Evolutionary conservation across 2,797 vertebrate species (phyloP).

Genomic region (Silurus aristotelis): DNA sequence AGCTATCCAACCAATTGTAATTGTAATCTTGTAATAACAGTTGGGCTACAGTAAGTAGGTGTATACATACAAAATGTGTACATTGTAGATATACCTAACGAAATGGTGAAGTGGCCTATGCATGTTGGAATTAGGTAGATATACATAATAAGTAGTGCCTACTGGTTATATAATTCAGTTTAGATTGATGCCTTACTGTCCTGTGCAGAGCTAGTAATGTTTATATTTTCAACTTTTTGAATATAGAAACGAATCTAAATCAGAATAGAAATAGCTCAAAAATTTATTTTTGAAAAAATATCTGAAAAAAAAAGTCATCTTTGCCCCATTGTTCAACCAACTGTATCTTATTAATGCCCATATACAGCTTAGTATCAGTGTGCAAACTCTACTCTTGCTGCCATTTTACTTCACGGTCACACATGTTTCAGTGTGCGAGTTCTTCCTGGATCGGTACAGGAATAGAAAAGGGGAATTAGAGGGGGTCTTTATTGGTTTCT

Average conservation of each 20-base stretch:
- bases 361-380: not conserved
- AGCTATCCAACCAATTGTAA: not conserved
- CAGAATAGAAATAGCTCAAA: conserved; percentile 12
- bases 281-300: too few relatives aligned
- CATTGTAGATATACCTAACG: not conserved
- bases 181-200: not conserved
- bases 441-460: not conserved
- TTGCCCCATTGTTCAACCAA: not conserved
- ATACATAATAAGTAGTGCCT: not conserved
- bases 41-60: not conserved
- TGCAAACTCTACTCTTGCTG: conserved; percentile 18
- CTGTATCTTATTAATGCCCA: conserved; percentile 12
- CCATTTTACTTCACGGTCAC: not conserved
- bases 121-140: not conserved
- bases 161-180: not conserved
- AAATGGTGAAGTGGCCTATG: not conserved
- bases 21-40: not conserved
- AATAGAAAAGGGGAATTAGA: conserved; percentile 12
- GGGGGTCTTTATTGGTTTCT: conserved; percentile 35
- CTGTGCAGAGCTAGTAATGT: not conserved
- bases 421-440: not conserved
- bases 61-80: not conserved
- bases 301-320: not conserved
- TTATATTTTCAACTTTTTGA: not conserved
- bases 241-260: not conserved